Evolutionary conservation across 2,797 vertebrate species (phyloP).

Genomic region (Melopsittacus undulatus): DNA sequence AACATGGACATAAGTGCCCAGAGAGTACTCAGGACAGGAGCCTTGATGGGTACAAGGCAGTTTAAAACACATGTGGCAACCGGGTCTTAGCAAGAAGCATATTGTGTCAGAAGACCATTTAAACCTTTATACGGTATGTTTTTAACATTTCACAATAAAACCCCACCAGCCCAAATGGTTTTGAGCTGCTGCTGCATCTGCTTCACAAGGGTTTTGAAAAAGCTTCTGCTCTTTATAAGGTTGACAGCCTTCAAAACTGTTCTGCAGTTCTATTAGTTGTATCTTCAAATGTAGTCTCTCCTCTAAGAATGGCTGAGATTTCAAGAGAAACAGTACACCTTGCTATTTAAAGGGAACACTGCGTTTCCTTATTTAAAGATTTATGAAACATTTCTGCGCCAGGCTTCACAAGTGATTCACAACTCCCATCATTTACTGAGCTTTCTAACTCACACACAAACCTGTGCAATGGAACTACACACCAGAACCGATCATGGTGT

Average conservation of each 20-base stretch:
- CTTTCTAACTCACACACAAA: not conserved
- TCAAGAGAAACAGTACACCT: not conserved
- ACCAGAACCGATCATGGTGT: not conserved
- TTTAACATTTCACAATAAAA: not conserved
- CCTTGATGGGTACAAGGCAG: not conserved
- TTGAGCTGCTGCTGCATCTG: not conserved
- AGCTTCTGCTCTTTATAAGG: not conserved
- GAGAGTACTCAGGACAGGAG: not conserved
- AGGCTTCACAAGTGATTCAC: not conserved
- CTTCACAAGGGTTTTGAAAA: not conserved
- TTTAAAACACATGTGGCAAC: not conserved
- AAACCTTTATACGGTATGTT: not conserved
- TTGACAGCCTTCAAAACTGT: not conserved
- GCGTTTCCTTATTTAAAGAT: not conserved
- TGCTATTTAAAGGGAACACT: not conserved
- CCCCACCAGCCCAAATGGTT: not conserved
- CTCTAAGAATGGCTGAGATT: not conserved
- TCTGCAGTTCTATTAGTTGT: not conserved
- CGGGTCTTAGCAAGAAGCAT: not conserved
- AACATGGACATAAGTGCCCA: not conserved
- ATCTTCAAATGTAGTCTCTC: not conserved
- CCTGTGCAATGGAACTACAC: accelerated
- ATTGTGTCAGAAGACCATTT: not conserved
- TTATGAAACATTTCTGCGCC: not conserved
- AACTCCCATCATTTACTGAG: not conserved